A percentile compares a stretch with the other conserved stretches of the same genome.
phyloP scores from a whole-genome alignment of 2,797 vertebrate species.

The Chelidonichthys spinosus region DNA sequence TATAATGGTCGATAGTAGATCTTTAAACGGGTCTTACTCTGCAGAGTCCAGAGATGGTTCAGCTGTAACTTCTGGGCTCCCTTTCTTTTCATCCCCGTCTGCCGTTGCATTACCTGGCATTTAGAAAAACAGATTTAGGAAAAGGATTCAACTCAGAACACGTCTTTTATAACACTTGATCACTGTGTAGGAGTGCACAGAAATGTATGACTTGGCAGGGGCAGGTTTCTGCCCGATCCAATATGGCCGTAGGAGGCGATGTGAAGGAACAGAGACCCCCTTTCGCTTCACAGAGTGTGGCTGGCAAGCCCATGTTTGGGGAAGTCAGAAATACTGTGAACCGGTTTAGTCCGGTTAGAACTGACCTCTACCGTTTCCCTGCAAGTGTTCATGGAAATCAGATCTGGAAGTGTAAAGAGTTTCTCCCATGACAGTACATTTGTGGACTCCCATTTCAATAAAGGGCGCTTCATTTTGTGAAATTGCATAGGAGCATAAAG shows the following conservation, averaged over 20 bases:
- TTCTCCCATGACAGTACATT: neutral
- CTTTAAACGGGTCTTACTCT: constrained; percentile 72
- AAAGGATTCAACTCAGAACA: constrained; percentile 11
- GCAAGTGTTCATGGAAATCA: constrained; percentile 25
- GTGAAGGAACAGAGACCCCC: constrained; percentile 9
- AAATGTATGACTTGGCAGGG: constrained; percentile 5
- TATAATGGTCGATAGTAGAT: neutral
- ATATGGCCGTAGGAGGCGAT: constrained; percentile 15
- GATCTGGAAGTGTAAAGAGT: neutral
- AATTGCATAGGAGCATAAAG: neutral
- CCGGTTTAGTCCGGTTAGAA: constrained; percentile 64
- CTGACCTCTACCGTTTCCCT: constrained; percentile 12
- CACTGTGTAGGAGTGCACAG: neutral
- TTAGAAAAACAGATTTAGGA: constrained; percentile 30
- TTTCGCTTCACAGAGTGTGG: constrained; percentile 17
- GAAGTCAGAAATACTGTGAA: constrained; percentile 48
- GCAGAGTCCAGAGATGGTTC: constrained; percentile 47
- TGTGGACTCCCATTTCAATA: neutral
- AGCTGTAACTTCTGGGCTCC: constrained; percentile 45
- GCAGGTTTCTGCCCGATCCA: neutral
- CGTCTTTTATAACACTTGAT: neutral
- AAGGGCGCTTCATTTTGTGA: neutral
- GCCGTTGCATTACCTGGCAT: constrained; percentile 76
- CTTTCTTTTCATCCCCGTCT: constrained; percentile 57
- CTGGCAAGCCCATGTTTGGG: constrained; percentile 51